phyloP scores from a whole-genome alignment of 1,140 invertebrate genomes.

The Battus philenor region DNA sequence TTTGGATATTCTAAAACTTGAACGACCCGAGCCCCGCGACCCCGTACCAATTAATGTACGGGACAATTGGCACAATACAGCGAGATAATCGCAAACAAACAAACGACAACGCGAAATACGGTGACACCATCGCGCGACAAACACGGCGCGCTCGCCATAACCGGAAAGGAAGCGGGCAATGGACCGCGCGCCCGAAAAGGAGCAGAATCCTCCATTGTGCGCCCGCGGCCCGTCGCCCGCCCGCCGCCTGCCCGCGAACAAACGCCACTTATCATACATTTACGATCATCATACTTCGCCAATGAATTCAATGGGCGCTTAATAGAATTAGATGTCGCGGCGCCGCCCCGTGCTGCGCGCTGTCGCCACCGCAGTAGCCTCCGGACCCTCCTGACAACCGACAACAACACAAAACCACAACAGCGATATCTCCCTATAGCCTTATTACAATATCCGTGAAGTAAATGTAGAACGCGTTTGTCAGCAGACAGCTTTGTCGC shows the following conservation, averaged over 20 bases:
- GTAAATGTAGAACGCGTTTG: too few species aligned
- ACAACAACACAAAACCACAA: too few species aligned
- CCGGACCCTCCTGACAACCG: too few species aligned
- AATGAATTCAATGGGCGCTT: slow-evolving; percentile 4
- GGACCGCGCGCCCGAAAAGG: slow-evolving; percentile 26
- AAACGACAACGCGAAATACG: slow-evolving; percentile 25
- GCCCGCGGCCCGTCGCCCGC: slow-evolving; percentile 1
- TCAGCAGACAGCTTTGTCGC: too few species aligned
- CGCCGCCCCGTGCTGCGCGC: too few species aligned
- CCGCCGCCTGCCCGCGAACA: slow-evolving; percentile 1
- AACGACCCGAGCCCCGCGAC: too few species aligned
- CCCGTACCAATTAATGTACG: too few species aligned
- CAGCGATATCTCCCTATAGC: too few species aligned
- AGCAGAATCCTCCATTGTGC: slow-evolving; percentile 25
- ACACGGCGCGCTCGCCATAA: slow-evolving; percentile 21
- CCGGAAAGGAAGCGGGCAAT: slow-evolving; percentile 35
- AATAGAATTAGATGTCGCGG: not conserved
- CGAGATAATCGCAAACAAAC: slow-evolving; percentile 22
- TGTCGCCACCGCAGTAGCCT: too few species aligned
- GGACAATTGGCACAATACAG: slow-evolving; percentile 1
- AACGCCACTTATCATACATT: slow-evolving; percentile 13
- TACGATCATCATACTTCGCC: slow-evolving; percentile 1
- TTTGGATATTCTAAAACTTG: too few species aligned
- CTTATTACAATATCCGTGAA: too few species aligned
- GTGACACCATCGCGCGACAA: slow-evolving; percentile 23